Base-by-base conservation (phyloP, 2,113 vertebrate genomes). In the Grus americana region DNA sequence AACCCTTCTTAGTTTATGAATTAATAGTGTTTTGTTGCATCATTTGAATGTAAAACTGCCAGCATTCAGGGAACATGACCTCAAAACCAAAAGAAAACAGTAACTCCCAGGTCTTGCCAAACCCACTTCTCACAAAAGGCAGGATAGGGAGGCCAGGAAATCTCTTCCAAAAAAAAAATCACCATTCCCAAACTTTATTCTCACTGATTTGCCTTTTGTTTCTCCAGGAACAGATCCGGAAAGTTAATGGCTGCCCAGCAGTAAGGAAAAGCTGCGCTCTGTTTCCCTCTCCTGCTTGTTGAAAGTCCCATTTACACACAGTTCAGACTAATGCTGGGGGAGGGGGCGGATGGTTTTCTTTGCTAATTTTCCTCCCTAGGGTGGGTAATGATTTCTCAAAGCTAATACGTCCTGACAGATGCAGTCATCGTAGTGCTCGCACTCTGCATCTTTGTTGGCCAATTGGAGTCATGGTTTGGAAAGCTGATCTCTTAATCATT, bases 401-500 rank as follows among this genome's bases (percentile, higher is more conserved):
- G n/a, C 79, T 97, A 94, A 94, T 95, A 63, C 1, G 2, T 54
- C 90, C 88, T 97, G 96, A 92, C 96, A 95, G 95, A 94, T 93
- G 95, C 92, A 91, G 58, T 94, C 94, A 91, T 29, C 85, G 22
- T 67, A 62, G 42, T 12, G 87, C 78, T 89, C 5, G 15, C 83
- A 67, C 80, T 52, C 92, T 32, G 91, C 88, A 49, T 95, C 82
- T 67, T 67, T 94, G 96, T n/a, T 65, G 88, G 71, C 70, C 81
- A 49, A 11, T 2, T 5, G 8, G 83, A 90, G 86, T 91, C 62
- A n/a, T 3, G 61, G 32, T 74, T 95, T 90, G 85, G 89, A 90
- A 95, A 95, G 85, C 87, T 91, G 93, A 97, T 96, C 92, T 93
- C 94, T 96, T 88, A 93, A 97, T 96, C 89, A 86, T 92, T 92